Base-by-base conservation (phyloP, 2,888 invertebrate genomes). In the Acanthococcus lagerstroemiae region DNA sequence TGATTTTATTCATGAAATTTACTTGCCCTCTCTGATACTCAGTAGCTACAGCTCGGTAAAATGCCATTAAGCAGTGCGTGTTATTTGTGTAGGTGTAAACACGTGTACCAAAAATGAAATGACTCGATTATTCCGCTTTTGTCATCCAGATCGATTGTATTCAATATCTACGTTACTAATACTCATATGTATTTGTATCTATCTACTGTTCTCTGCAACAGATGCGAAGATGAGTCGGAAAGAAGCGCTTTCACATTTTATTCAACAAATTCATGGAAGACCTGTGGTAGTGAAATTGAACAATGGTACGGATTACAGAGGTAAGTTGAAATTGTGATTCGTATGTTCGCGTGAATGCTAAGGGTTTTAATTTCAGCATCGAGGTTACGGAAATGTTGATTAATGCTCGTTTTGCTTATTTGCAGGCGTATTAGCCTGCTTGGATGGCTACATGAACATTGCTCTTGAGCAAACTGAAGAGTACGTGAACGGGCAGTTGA, bases 401-500 rank as follows among this genome's bases (percentile, higher is more conserved):
- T 25, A 46, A 12, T 37, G 2, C 12, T 37, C n/a, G 12, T 37
- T 37, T 9, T 6, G 37, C n/a, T 15, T 15, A 15, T 37, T 37
- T 37, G n/a, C 67, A 95, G 96, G 97, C 72, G 96, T 99, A 4
- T 78, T 99, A 65, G 95, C 96, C 0, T 97, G 97, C 76, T 78
- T 99, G 15, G 99, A 99, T 78, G 99, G 99, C 12, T 99, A 99
- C 79, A 97, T 99, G 97, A 99, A 99, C 77, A 99, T 99, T 73
- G 97, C 97, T 0, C 79, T 99, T 5, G 99, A 99, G 75, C 97
- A 99, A 79, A 99, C 97, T 0, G 99, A 99, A 78, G 99, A 99
- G 77, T 99, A 99, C 78, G 93, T 95, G 0, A 96, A 97, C 74
- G 99, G 99, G 0, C 95, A 96, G 75, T 79, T 97, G 30, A 97